Conservation (phyloP, 2,113 vertebrate species). For the Odobenus rosmarus region DNA sequence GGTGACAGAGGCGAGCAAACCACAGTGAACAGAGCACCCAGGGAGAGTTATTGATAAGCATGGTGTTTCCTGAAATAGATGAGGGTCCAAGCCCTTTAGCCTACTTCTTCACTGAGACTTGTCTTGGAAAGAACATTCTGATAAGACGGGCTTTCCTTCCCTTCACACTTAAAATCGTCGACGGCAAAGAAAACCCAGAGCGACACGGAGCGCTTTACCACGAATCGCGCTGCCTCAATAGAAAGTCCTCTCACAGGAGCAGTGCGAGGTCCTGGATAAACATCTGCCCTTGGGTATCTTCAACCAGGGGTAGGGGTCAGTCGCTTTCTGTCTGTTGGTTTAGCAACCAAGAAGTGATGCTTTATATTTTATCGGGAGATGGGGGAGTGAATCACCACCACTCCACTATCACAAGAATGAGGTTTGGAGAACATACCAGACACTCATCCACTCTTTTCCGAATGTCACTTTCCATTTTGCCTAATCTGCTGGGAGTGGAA, state of each 20-base stretch:
- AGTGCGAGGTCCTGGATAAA: neutral
- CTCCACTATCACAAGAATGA: neutral
- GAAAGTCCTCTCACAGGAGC: neutral
- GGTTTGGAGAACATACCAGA: neutral
- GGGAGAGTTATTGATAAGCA: neutral
- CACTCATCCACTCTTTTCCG: neutral
- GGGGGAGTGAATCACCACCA: neutral
- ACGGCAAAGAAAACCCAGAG: conserved; percentile 6
- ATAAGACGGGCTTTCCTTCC: neutral
- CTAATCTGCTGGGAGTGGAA: neutral
- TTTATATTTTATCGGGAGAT: neutral
- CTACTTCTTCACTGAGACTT: neutral
- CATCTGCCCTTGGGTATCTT: neutral
- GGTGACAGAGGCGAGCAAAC: neutral
- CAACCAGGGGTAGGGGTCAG: neutral
- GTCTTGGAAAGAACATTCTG: conserved; percentile 21
- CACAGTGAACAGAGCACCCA: neutral
- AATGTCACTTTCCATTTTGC: neutral
- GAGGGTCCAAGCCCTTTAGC: neutral
- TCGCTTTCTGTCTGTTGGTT: rapidly evolving
- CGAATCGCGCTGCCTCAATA: neutral
- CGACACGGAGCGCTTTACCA: neutral
- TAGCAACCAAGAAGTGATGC: neutral
- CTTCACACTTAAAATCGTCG: neutral
- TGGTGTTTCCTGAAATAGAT: neutral